Base-by-base conservation (phyloP, 2,113 vertebrate species). In the Ornithorhynchus anatinus region DNA sequence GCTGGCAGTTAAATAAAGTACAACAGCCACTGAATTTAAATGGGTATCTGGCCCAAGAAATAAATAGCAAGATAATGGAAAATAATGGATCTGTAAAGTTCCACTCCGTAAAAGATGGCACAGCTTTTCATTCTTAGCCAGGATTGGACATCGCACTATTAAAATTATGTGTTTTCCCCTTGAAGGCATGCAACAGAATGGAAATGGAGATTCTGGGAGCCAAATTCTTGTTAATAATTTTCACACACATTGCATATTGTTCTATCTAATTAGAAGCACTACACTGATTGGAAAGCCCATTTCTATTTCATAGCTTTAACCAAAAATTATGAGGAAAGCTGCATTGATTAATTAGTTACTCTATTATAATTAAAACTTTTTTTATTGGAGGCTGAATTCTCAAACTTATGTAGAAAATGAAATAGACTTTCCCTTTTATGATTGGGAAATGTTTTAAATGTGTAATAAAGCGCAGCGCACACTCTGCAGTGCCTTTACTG, bases 151-250 rank as follows among this genome's bases (percentile, higher is more conserved):
- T 20, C 20, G 12, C 40, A 1, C 3, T 39, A n/a, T 17, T 35
- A 8, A 19, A 39, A 54, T 40, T 52, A 29, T 50, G 4, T 23
- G 3, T 36, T 62, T 74, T 75, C 8, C 37, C 19, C 22, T 70
- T 42, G n/a, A 5, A 80, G 50, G 22, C 9, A 45, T 23, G 8
- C 32, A 69, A 29, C 8, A 23, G 16, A 36, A 43, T 59, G 15
- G 48, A 59, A 80, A 68, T 10, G 19, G 33, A 59, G 10, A 57
- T 51, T 60, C 59, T 53, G 50, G 43, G 17, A 57, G n/a, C 15
- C 32, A 75, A 78, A 77, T 71, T 66, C 39, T 63, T 56, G 44
- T 60, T 74, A 74, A n/a, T 72, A 63, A 50, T 50, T 79, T 61
- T 38, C 68, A 38, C 8, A 36, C 27, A 77, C 19, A 37, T 59